Base-by-base conservation (phyloP, 1,140 invertebrate species). In the Caerostris darwini region DNA sequence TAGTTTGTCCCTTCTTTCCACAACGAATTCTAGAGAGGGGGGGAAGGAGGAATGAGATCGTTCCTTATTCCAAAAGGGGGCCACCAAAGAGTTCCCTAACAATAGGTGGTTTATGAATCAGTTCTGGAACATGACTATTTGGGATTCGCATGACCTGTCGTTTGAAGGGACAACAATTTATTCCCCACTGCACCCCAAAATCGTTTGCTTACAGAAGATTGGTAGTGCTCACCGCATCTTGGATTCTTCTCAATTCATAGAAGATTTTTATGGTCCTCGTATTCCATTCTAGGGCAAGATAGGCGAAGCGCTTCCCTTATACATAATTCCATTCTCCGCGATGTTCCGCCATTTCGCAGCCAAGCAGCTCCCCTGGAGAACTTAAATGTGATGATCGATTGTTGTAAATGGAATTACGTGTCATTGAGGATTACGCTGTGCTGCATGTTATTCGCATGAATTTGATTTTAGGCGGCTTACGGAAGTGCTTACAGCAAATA, bases 51-150 rank as follows among this genome's bases (percentile, higher is more conserved):
- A 34, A 34, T 34, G 34, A 34, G 34, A 17, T 12, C 12, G 17
- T 17, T 67, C 19, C 87, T 67, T 89, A 53, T 56, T 34, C 54
- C 3, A 34, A 90, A 50, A 86, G n/a, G 17, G n/a, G 17, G 61
- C 19, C 50, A 56, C 57, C n/a, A 17, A 59, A 71, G 67, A 50
- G 67, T 85, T 67, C 82, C 34, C 54, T 19, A 69, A 93, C 91
- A 93, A 86, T 87, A 87, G 82, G 61, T 58, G 83, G 91, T 93
- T 87, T 93, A 93, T 93, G 83, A 93, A 86, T 93, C 91, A 67
- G 90, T 85, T 64, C 58, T 85, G 81, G 77, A 85, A 92, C 90
- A 92, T 92, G 90, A 92, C 81, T 58, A 93, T 71, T 77, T 57
- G 54, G 91, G 82, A 93, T 93, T 87, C 91, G 54, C 91, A 93